Evolutionary conservation across 2,888 invertebrate species (phyloP), one percentile per base, ranked within the genome.

Genomic region (Rhingia campestris): DNA sequence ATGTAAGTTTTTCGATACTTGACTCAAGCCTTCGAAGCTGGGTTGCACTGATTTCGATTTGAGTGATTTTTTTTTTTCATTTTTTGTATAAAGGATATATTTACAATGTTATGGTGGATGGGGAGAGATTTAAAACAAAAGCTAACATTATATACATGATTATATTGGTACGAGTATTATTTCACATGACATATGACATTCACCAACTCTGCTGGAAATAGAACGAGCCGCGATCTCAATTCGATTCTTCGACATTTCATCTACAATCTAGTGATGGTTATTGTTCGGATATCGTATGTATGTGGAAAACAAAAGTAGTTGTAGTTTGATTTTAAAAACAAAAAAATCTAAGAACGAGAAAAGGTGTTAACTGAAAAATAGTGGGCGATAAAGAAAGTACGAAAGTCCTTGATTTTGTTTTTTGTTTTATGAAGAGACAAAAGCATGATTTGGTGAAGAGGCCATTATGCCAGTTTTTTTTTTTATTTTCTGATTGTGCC

Each of bases 111-210:
- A 7, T 22, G 43, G 32, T 35, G 10, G 22, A 58, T n/a, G 14
- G 30, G 33, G 41, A 12, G n/a, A 33, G 4, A 41, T 6, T 30
- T 59, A 32, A 0, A 22, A 39, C 33, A 35, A 3, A n/a, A 35
- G 35, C 7, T 7, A 10, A 41, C 7, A 41, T 10, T 3, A 9
- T 41, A 41, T 7, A 9, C 3, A 41, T 0, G 10, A 7, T 41
- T 10, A 30, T 10, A 49, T 4, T 1, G 22, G 7, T 14, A 37
- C 7, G 22, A n/a, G 6, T 56, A 56, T 72, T 63, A 39, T 64
- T 66, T 56, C 51, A 56, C 69, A 74, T 85, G 87, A 87, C 87
- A 87, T 86, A 87, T 87, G 87, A 87, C 87, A 87, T 87, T 86
- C 87, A 87, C 87, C 87, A 87, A 87, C 86, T 76, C 79, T 77